Conservation (phyloP, 2,113 vertebrate species). For the Trichomycterus rosablanca region DNA sequence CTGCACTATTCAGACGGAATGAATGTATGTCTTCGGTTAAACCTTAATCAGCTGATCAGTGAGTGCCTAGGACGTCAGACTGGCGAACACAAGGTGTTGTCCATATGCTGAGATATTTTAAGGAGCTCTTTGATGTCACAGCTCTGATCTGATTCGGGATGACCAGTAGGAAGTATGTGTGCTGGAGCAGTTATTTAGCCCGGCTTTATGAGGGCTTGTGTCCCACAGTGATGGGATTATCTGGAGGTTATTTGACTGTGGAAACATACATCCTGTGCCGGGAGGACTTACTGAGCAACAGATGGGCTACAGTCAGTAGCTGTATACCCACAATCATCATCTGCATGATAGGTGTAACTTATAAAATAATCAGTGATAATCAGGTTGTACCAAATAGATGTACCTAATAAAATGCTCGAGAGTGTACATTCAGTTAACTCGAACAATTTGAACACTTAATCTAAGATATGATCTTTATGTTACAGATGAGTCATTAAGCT, state of each 20-base stretch:
- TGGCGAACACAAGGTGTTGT: slow-evolving; percentile 14
- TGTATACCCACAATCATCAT: no score
- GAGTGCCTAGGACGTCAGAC: slow-evolving; percentile 18
- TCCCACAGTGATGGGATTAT: slow-evolving; percentile 33
- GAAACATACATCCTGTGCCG: neutral
- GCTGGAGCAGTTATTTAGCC: slow-evolving; percentile 24
- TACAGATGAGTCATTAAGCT: slow-evolving; percentile 12
- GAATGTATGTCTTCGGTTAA: slow-evolving; percentile 18
- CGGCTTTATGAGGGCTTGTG: slow-evolving; percentile 34
- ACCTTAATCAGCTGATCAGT: no score
- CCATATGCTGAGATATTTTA: slow-evolving; percentile 33
- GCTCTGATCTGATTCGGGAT: slow-evolving; percentile 3
- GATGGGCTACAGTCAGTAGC: no score
- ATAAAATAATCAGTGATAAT: no score
- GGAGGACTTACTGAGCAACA: no score
- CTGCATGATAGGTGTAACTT: no score
- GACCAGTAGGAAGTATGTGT: slow-evolving; percentile 6
- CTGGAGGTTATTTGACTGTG: slow-evolving; percentile 14
- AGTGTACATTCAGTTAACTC: no score
- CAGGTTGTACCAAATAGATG: no score
- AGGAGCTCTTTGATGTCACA: slow-evolving; percentile 32
- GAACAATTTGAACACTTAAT: no score
- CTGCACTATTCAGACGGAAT: slow-evolving; percentile 5
- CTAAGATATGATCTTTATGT: neutral
- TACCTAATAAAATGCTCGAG: no score